A percentile compares a stretch with the other conserved stretches of the same genome.
These are phyloP conservation scores for Steinernema feltiae DNA, from an alignment of 1,140 invertebrate genomes.

Conservation along the genomic window DNA sequence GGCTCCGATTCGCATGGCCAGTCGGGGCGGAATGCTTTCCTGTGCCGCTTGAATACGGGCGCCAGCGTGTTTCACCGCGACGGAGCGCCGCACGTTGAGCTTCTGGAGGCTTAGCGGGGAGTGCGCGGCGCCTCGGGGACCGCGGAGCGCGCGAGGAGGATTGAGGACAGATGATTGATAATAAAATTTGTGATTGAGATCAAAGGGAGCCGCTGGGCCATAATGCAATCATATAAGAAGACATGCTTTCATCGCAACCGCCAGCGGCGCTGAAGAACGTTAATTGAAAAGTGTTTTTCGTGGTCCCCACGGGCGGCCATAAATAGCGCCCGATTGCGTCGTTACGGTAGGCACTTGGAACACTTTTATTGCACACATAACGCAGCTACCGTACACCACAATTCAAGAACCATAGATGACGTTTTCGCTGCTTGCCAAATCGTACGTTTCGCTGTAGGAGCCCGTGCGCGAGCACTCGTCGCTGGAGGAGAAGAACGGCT, in stretches of 20 bases:
- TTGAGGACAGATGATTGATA: constrained; percentile 13
- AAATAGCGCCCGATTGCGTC: not conserved
- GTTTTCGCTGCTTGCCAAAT: too few relatives aligned
- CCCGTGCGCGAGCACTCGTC: not conserved
- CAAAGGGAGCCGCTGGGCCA: constrained; percentile 3
- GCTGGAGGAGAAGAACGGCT: too few relatives aligned
- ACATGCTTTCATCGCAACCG: constrained; percentile 15
- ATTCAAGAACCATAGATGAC: too few relatives aligned
- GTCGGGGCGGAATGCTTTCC: too few relatives aligned
- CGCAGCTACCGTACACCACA: too few relatives aligned
- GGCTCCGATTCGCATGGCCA: too few relatives aligned
- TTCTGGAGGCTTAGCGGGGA: not conserved
- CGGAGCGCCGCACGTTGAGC: not conserved
- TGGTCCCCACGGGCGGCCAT: constrained; percentile 9
- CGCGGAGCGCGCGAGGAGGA: not conserved
- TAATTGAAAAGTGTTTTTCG: constrained; percentile 14
- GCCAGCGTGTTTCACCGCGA: too few relatives aligned
- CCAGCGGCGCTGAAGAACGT: not conserved
- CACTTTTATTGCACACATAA: too few relatives aligned
- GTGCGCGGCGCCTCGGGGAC: not conserved
- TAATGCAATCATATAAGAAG: constrained; percentile 15
- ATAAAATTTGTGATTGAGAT: constrained; percentile 11
- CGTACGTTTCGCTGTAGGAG: too few relatives aligned
- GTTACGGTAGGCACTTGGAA: too few relatives aligned
- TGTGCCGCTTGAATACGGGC: too few relatives aligned